Conservation (phyloP, 37 sponge, comb jelly and placozoan genomes). For the Aplysina aerophoba region DNA sequence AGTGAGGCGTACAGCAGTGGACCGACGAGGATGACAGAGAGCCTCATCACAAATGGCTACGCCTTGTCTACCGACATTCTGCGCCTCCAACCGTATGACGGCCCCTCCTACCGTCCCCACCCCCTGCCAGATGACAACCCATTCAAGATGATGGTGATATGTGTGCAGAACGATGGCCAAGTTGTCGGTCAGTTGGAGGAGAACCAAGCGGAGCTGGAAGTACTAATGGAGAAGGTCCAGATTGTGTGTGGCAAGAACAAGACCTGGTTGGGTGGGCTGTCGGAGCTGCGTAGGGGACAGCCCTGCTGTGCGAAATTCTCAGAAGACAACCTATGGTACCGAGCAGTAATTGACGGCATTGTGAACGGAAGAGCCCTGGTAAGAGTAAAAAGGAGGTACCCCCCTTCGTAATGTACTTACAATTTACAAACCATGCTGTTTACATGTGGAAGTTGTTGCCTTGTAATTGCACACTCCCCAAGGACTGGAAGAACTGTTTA, state of each 20-base stretch:
- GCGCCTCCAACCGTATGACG: not conserved
- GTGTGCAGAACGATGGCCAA: conserved; percentile 14
- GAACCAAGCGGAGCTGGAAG: not conserved
- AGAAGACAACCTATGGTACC: conserved; percentile 56
- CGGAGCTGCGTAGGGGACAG: not conserved
- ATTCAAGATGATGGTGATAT: not conserved
- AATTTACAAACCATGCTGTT: too few relatives aligned
- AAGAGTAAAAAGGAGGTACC: not conserved
- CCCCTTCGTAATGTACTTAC: too few relatives aligned
- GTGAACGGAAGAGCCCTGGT: not conserved
- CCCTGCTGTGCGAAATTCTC: conserved; percentile 23
- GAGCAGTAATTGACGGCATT: conserved; percentile 36
- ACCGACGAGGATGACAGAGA: not conserved
- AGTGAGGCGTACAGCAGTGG: too few relatives aligned
- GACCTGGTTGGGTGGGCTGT: not conserved
- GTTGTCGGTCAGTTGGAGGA: conserved; percentile 23
- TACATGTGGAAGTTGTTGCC: too few relatives aligned
- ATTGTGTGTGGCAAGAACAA: not conserved
- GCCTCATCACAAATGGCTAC: not conserved
- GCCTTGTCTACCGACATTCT: not conserved
- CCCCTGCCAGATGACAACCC: conserved; percentile 18
- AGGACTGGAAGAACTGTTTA: not conserved
- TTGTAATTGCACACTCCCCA: too few relatives aligned
- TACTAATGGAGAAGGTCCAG: conserved; percentile 13
- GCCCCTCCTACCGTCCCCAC: not conserved